A percentile compares a stretch with the other conserved stretches of the same genome.
phyloP scores from a whole-genome alignment of 1,140 invertebrate genomes.

The Caenorhabditis briggsae region DNA sequence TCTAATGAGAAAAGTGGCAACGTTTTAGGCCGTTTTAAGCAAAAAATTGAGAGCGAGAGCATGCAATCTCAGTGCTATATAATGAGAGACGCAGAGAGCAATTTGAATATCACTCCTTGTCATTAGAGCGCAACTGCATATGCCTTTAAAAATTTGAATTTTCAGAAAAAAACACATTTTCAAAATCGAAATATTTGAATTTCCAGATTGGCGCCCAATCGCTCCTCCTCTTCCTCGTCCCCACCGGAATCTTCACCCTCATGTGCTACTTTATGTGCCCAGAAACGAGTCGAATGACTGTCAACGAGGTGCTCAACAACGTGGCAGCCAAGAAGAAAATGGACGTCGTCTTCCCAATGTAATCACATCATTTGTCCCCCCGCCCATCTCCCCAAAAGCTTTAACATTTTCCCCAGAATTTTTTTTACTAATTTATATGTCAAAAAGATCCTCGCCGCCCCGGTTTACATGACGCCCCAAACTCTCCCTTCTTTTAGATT shows the following conservation, averaged over 20 bases:
- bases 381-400: neutral
- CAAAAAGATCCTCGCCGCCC: neutral
- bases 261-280: constrained; percentile 66
- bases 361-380: constrained; percentile 36
- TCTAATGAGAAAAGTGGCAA: too few species aligned
- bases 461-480: neutral
- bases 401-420: neutral
- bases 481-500: neutral
- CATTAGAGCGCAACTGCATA: too few species aligned
- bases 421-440: constrained; percentile 25
- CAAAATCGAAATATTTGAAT: neutral
- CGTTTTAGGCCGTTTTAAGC: too few species aligned
- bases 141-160: too few species aligned
- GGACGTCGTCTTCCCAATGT: constrained; percentile 66
- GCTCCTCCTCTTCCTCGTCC: constrained; percentile 66
- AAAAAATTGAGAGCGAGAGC: too few species aligned
- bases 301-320: constrained; percentile 68
- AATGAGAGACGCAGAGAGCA: too few species aligned
- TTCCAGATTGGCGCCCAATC: constrained; percentile 64
- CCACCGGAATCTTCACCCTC: constrained; percentile 67
- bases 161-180: too few species aligned
- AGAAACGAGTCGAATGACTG: constrained; percentile 64
- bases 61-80: too few species aligned
- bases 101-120: too few species aligned
- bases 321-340: constrained; percentile 65